A percentile compares a stretch with the other conserved stretches of the same genome.
Conservation (phyloP, 2,113 vertebrate genomes). For the Catharus minimus region DNA sequence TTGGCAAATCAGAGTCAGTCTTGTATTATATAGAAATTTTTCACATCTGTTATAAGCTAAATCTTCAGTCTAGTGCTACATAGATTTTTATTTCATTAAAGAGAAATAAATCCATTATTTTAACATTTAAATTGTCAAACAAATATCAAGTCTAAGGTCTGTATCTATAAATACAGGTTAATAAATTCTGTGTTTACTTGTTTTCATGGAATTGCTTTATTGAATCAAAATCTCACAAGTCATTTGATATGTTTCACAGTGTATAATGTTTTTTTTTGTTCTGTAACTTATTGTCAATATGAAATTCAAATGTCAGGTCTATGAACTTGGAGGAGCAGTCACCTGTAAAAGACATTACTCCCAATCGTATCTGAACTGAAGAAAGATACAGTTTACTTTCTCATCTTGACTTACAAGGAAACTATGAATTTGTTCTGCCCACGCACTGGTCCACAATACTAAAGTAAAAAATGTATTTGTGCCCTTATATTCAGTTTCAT, state of each 20-base stretch:
- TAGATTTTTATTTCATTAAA: not conserved
- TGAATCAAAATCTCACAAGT: not conserved
- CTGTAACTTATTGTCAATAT: not conserved
- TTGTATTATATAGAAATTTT: not conserved
- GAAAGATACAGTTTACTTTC: not conserved
- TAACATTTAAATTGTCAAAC: not conserved
- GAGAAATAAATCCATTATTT: not conserved
- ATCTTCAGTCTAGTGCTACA: not conserved
- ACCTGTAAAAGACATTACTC: not conserved
- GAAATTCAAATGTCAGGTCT: not conserved
- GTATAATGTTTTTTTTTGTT: not conserved
- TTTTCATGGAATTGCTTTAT: not conserved
- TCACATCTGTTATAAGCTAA: not conserved
- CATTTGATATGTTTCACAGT: not conserved
- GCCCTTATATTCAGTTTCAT: not conserved
- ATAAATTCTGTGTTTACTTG: not conserved
- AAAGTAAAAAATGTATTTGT: not conserved
- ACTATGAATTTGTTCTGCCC: not conserved
- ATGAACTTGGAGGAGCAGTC: not conserved
- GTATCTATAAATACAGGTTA: not conserved
- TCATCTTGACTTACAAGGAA: not conserved
- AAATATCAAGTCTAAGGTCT: not conserved
- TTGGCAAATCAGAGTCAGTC: not conserved
- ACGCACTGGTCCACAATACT: not conserved
- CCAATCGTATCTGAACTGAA: not conserved